Percentiles rank a stretch among this genome's conserved stretches.
Evolutionary conservation across 2,888 invertebrate genomes (phyloP).

Genomic region (Frankliniella intonsa): DNA sequence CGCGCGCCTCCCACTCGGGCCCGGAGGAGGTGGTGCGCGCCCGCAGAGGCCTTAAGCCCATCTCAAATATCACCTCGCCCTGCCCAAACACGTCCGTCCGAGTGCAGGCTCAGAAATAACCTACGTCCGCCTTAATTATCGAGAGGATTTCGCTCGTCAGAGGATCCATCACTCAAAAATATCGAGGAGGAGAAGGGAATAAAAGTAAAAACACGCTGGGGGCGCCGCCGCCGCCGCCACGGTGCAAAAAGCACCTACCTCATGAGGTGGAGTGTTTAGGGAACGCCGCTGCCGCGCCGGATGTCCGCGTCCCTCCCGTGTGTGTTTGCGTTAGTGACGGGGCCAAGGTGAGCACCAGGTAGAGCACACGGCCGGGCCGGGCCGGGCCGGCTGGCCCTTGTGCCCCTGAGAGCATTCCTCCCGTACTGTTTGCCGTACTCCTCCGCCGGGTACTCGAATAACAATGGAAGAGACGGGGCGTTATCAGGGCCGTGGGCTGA

Average conservation of each 20-base stretch:
- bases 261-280: neutral
- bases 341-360: neutral
- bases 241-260: no score
- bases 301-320: neutral
- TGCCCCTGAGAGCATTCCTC: no score
- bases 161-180: no score
- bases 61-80: constrained; percentile 14
- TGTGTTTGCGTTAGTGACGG: constrained; percentile 13
- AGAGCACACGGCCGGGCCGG: neutral
- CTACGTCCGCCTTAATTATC: no score
- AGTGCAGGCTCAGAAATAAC: neutral
- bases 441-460: neutral
- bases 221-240: neutral
- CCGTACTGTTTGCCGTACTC: neutral
- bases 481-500: no score
- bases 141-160: no score
- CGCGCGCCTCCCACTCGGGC: neutral
- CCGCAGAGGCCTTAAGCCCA: neutral
- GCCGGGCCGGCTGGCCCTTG: neutral
- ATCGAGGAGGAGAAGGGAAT: no score
- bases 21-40: no score
- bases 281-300: neutral
- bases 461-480: neutral
- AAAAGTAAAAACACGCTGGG: no score
- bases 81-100: constrained; percentile 17